These are phyloP conservation scores for Parelbella ahira DNA, from an alignment of 2,888 invertebrate genomes.

Conservation along the genomic window DNA sequence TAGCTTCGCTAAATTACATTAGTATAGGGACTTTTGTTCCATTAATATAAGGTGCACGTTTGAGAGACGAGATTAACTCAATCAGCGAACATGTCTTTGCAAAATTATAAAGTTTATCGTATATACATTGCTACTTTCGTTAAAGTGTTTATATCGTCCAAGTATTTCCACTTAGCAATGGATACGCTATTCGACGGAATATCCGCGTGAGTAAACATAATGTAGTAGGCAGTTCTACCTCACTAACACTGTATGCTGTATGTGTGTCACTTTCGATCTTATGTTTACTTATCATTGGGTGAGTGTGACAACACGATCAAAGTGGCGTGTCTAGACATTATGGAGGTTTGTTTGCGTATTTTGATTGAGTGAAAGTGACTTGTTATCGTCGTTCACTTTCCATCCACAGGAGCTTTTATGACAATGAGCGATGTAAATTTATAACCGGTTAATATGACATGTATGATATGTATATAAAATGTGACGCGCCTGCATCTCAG, in stretches of 20 bases:
- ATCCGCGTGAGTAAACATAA: neutral
- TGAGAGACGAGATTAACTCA: too few species aligned
- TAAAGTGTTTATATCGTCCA: too few species aligned
- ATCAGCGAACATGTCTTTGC: too few species aligned
- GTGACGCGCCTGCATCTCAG: too few species aligned
- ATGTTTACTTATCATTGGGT: slow-evolving; percentile 10
- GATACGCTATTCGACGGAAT: neutral
- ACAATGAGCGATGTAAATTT: neutral
- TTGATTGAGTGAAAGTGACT: slow-evolving; percentile 57
- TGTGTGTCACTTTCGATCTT: slow-evolving; percentile 10
- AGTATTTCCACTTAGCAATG: neutral
- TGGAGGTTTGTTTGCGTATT: slow-evolving; percentile 12
- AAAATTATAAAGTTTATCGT: too few species aligned
- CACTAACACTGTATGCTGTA: too few species aligned
- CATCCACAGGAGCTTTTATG: slow-evolving; percentile 12
- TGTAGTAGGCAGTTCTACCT: neutral
- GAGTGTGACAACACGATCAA: slow-evolving; percentile 11
- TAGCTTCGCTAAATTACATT: too few species aligned
- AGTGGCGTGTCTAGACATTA: slow-evolving; percentile 15
- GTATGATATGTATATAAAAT: too few species aligned
- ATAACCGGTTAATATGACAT: neutral
- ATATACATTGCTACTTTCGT: too few species aligned
- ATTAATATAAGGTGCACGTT: too few species aligned
- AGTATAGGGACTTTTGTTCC: too few species aligned
- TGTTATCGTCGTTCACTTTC: slow-evolving; percentile 19